Base-by-base conservation (phyloP, 2,888 invertebrate species). In the Agonopterix heracliana region DNA sequence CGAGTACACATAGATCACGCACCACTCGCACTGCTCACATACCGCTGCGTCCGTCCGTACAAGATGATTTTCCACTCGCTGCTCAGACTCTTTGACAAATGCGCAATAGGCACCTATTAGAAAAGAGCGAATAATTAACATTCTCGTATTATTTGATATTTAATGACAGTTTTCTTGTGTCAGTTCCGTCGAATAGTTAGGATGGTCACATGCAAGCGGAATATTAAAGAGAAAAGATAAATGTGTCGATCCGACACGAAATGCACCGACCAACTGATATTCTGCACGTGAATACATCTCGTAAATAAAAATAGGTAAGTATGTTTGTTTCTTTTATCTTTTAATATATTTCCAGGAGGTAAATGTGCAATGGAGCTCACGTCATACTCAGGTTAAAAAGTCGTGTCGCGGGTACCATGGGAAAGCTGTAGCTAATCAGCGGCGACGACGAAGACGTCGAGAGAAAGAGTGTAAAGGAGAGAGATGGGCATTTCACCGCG, bases 391-490 rank as follows among this genome's bases (percentile, higher is more conserved):
- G 26, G 26, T 26, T 50, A 49, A 52, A 55, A 53, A 51, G 56
- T 55, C 54, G 55, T 51, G 51, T 51, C 51, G 57, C 48, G 57
- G 63, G 59, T 61, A 57, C 54, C 55, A 64, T 68, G 82, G 79
- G 83, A 83, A 85, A 84, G 84, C 81, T 74, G 71, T 71, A 66
- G 70, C 66, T 61, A 64, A 62, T 68, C 65, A 3, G 38, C n/a
- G 4, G 1, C 38, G n/a, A n/a, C 38, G 44, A 26, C 26, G 26
- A 7, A 5, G 64, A 68, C 65, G 73, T 79, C 72, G 83, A 85
- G 82, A 81, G 86, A 87, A 85, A 87, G 86, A 87, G 87, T 84
- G 83, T 83, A 73, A 81, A 83, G 72, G 74, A 81, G 84, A 83
- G 75, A 85, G 85, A 83, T 83, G 82, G 76, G 78, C 84, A 87